A percentile compares a stretch with the other conserved stretches of the same genome.
Evolutionary conservation across 2,888 invertebrate species (phyloP).

Genomic region (Lucinisca nassula): DNA sequence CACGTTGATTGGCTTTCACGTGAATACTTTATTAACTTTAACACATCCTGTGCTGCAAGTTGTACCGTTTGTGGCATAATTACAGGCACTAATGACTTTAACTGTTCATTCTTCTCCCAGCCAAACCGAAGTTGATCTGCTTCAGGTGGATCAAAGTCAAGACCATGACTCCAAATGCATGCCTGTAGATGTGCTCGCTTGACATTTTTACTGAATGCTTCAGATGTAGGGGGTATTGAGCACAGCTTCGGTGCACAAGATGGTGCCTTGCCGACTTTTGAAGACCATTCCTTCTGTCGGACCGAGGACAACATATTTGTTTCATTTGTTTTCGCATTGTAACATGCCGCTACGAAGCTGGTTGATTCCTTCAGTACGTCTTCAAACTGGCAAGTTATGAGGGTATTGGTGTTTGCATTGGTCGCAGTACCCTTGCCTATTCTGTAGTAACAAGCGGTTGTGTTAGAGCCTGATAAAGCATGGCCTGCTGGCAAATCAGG

Average conservation of each 20-base stretch:
- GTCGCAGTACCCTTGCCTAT: too few species aligned
- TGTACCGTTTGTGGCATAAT: neutral
- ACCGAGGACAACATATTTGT: too few species aligned
- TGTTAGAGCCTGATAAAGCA: slow-evolving; percentile 5
- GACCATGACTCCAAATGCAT: neutral
- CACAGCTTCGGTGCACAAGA: neutral
- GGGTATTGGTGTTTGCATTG: too few species aligned
- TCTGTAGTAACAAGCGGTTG: too few species aligned
- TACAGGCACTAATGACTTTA: neutral
- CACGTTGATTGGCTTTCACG: too few species aligned
- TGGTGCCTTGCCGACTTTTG: neutral
- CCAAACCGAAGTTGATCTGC: neutral
- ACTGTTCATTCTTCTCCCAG: neutral
- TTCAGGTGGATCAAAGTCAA: too few species aligned
- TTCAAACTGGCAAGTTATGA: too few species aligned
- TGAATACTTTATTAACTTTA: neutral
- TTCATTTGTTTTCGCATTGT: too few species aligned
- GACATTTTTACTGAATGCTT: neutral
- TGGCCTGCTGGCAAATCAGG: neutral
- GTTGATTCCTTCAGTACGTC: too few species aligned
- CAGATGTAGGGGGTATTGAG: neutral
- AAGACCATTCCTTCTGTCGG: too few species aligned
- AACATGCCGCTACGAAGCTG: too few species aligned
- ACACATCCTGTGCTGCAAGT: neutral
- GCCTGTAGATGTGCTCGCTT: neutral